Evolutionary conservation across 2,888 invertebrate genomes (phyloP), one percentile per base, ranked within the genome.

Genomic region (Drosophila diplacantha): DNA sequence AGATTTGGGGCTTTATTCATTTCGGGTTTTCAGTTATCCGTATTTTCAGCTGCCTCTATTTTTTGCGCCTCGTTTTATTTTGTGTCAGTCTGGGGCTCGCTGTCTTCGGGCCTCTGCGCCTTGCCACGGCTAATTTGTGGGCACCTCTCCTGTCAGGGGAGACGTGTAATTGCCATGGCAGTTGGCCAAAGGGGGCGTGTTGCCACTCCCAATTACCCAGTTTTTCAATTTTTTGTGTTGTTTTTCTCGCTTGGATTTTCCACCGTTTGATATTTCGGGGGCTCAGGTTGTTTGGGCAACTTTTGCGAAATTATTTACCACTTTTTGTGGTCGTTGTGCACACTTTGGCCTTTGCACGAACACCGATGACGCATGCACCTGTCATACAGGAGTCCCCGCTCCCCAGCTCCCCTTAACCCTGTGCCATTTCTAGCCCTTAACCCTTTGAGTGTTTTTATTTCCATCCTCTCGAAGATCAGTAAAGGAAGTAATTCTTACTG

Each of bases 241-340:
- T 24, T n/a, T 20, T 34, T 29, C 38, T 37, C 24, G 16, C 20
- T 43, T 59, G 52, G 49, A 65, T 67, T 69, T 69, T 69, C 68
- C 69, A 75, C 74, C 77, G 69, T 78, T 78, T 78, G 78, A 80
- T 78, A 78, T 78, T 79, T 78, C 43, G 56, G 58, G 49, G 58
- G 72, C 77, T 49, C 80, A 77, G 77, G 80, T 79, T 77, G 75
- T 71, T 67, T 59, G 64, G 71, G 51, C 70, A 76, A 75, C 62
- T 77, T 76, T 71, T 63, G 54, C 69, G 79, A 78, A 77, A 74
- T 78, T 75, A 78, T 77, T 79, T 78, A 79, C 77, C 76, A 79
- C 73, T 70, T 75, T 63, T 50, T 50, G 47, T 35, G 47, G 55
- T 49, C 37, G 29, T 32, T 26, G 41, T 34, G 49, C 72, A 74